Evolutionary conservation across 2,797 vertebrate species (phyloP), one percentile per base, ranked within the genome.

Genomic region (Pristis pectinata): DNA sequence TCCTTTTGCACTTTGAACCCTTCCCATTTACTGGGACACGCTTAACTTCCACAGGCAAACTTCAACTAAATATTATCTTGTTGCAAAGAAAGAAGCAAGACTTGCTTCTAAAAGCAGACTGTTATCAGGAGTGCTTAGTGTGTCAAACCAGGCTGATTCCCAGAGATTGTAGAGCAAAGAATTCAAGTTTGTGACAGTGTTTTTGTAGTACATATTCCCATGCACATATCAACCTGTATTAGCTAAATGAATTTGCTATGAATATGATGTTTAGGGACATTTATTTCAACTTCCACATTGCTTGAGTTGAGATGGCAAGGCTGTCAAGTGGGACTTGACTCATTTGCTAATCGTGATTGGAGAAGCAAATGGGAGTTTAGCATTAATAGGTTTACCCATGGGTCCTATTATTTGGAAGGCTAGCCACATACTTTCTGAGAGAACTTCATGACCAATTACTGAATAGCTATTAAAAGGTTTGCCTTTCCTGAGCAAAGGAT

Each of bases 221-320:
- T 4, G 87, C 87, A 91, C n/a, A 67, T 41, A 37, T 91, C 87
- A 64, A 91, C 37, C 87, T 24, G 87, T 64, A 37, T 64, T 89
- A n/a, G 56, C 34, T 37, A 56, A 85, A 30, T 6, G 13, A 82
- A 53, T 89, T 89, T 37, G 56, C 89, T 61, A 22, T 91, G 64
- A 67, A 64, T 24, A 91, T 41, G 1, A 59, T 41, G n/a, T 67
- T 91, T 91, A 91, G 34, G 59, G 6, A 37, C 59, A 91, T 91
- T 91, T 67, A 91, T 91, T 91, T 91, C 59, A 91, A 64, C 59
- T 7, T 91, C 59, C 87, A 91, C 7, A 24, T 91, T 91, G 61
- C 59, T 67, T 41, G 59, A 91, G 59, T 37, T 37, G 59, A 24
- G 19, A 91, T 91, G n/a, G 6, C 87, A 91, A 67, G 67, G 61